These are phyloP conservation scores for Danio choprae DNA, from an alignment of 2,797 vertebrate genomes.

Conservation along the genomic window DNA sequence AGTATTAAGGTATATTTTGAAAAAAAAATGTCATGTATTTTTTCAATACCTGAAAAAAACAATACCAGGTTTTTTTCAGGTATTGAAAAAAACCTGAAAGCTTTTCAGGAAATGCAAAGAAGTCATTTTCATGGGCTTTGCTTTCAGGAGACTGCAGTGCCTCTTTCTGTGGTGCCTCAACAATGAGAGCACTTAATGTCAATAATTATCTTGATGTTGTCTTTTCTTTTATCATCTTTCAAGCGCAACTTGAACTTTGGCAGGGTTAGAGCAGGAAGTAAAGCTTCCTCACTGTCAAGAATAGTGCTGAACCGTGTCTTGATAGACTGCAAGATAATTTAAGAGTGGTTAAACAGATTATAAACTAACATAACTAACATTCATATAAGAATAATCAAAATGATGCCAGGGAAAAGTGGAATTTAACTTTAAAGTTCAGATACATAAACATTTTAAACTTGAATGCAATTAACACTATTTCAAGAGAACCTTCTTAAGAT, in stretches of 20 bases:
- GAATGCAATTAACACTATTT: too few species aligned
- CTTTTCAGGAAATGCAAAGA: background rate
- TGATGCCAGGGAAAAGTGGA: background rate
- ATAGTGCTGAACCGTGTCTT: conserved; percentile 11
- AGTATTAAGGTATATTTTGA: too few species aligned
- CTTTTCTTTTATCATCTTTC: background rate
- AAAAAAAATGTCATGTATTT: too few species aligned
- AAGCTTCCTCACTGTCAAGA: background rate
- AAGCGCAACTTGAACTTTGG: background rate
- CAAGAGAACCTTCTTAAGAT: too few species aligned
- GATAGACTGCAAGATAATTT: background rate
- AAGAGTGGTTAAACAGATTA: background rate
- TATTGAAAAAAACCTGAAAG: too few species aligned
- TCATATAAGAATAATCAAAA: background rate
- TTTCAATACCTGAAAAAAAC: too few species aligned
- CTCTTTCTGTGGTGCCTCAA: conserved; percentile 11
- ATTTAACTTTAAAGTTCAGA: background rate
- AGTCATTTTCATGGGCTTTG: conserved; percentile 3
- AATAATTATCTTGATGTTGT: background rate
- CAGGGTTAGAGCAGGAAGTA: conserved; percentile 2
- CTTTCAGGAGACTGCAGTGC: background rate
- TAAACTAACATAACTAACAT: conserved; percentile 1
- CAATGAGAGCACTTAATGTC: background rate
- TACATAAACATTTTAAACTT: too few species aligned
- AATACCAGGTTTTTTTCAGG: too few species aligned